These are phyloP conservation scores for Rhinoderma darwinii DNA, from an alignment of 2,113 vertebrate species.

Conservation along the genomic window DNA sequence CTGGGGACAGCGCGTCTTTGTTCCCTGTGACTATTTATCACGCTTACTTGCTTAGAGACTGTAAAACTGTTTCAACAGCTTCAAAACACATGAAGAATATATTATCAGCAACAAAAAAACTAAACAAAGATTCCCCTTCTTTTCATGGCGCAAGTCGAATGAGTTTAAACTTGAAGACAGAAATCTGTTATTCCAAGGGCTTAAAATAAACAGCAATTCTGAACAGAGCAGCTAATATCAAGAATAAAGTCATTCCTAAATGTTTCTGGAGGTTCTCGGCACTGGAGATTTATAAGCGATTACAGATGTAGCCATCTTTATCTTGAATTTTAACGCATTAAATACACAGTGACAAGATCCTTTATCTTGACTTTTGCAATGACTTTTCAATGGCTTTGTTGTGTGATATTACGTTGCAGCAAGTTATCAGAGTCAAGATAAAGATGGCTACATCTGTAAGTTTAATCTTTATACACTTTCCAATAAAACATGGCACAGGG, in stretches of 20 bases:
- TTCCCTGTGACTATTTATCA: slow-evolving; percentile 15
- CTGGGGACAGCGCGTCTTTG: neutral
- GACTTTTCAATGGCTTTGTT: too few species aligned
- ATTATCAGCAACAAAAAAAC: neutral
- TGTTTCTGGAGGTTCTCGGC: neutral
- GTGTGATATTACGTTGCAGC: too few species aligned
- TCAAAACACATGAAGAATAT: neutral
- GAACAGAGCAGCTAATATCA: neutral
- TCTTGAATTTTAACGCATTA: too few species aligned
- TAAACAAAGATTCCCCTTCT: neutral
- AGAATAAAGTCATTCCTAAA: neutral
- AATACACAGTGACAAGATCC: too few species aligned
- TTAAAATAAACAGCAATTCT: neutral
- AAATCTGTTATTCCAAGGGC: neutral
- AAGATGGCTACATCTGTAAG: too few species aligned
- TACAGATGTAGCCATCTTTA: too few species aligned
- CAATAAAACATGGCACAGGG: too few species aligned
- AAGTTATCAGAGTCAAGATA: too few species aligned
- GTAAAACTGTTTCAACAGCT: neutral
- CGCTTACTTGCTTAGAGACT: neutral
- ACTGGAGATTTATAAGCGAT: neutral
- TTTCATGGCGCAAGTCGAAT: neutral
- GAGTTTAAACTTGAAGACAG: neutral
- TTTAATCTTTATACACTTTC: too few species aligned
- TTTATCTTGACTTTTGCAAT: too few species aligned